phyloP scores from a whole-genome alignment of 2,888 invertebrate genomes.

The Heliconius sara region DNA sequence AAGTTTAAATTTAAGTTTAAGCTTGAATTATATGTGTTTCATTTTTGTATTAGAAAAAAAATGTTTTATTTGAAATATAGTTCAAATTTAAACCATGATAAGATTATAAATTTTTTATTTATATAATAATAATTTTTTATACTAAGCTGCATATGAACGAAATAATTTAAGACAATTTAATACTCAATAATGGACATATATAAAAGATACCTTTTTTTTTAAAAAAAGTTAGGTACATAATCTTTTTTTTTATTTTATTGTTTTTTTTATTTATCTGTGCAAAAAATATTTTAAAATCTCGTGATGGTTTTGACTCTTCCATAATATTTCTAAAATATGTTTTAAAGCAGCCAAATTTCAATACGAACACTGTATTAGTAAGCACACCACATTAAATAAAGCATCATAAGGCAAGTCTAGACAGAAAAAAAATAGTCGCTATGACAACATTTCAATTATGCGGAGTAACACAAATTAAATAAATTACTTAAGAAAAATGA shows the following conservation, averaged over 20 bases:
- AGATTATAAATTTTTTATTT: too few relatives aligned
- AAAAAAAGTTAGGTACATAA: not conserved
- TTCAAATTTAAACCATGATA: too few relatives aligned
- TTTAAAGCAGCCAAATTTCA: not conserved
- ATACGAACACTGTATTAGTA: not conserved
- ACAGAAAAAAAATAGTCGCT: not conserved
- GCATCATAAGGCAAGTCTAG: slow-evolving; percentile 3
- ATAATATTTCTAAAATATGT: not conserved
- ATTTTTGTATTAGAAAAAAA: too few relatives aligned
- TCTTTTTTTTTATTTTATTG: too few relatives aligned
- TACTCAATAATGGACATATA: too few relatives aligned
- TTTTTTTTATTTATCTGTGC: not conserved
- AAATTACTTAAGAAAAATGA: not conserved
- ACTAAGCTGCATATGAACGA: too few relatives aligned
- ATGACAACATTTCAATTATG: not conserved
- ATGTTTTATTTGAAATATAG: too few relatives aligned
- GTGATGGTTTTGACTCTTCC: not conserved
- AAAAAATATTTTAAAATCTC: not conserved
- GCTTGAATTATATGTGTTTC: too few relatives aligned
- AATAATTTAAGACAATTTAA: too few relatives aligned
- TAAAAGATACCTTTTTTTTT: too few relatives aligned
- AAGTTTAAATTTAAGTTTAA: too few relatives aligned
- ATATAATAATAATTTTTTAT: too few relatives aligned
- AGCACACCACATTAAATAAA: slow-evolving; percentile 11
- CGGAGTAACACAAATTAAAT: not conserved